Conservation (phyloP, 2,888 invertebrate genomes). For the Drosophila fulvimacula region DNA sequence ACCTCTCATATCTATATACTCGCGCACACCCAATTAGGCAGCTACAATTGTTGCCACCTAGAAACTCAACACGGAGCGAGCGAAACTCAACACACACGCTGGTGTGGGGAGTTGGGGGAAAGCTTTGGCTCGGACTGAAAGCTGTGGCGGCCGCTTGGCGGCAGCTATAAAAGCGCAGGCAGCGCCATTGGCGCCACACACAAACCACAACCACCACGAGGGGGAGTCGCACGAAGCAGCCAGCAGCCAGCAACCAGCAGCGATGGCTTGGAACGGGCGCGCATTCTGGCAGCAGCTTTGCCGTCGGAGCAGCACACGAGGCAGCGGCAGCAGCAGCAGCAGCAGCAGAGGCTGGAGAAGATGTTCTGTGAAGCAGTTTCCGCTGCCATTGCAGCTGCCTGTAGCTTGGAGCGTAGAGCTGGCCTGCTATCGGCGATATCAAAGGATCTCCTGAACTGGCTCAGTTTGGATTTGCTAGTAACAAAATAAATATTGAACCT, state of each 20-base stretch:
- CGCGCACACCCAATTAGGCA: conserved; percentile 75
- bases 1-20: conserved; percentile 43
- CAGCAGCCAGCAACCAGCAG: conserved; percentile 7
- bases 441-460: conserved; percentile 38
- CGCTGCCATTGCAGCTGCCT: conserved; percentile 47
- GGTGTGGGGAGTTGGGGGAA: conserved; percentile 30
- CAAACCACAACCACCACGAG: conserved; percentile 64
- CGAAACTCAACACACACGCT: conserved; percentile 53
- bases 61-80: conserved; percentile 52
- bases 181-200: conserved; percentile 69
- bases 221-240: conserved; percentile 21
- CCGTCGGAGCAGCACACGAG: conserved; percentile 54
- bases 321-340: conserved; percentile 4
- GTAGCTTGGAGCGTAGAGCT: conserved; percentile 61
- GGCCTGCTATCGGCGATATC: conserved; percentile 53
- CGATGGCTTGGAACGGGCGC: conserved; percentile 66
- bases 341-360: conserved; percentile 9
- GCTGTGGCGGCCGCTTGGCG: conserved; percentile 33
- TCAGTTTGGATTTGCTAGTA: conserved; percentile 17
- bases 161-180: conserved; percentile 68
- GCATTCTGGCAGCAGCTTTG: conserved; percentile 66
- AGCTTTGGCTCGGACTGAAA: conserved; percentile 30
- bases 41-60: conserved; percentile 73
- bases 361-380: neutral
- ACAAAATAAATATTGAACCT: conserved; percentile 54